Evolutionary conservation across 2,113 vertebrate genomes (phyloP).

Genomic region (Chlamydotis undulata): DNA sequence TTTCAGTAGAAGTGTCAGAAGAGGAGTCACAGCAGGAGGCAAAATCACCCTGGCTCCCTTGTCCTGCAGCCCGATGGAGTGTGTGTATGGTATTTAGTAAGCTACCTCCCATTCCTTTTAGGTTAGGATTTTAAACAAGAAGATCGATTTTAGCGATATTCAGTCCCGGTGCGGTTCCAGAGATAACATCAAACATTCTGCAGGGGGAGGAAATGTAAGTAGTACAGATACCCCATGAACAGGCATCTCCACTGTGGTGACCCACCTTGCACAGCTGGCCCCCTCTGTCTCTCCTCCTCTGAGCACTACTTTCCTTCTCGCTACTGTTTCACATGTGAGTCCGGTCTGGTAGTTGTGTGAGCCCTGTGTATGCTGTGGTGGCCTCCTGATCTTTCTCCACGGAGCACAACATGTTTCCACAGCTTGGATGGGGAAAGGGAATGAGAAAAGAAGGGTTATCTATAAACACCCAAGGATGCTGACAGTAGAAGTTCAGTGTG

Average conservation of each 20-base stretch:
- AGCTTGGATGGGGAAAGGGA: not conserved
- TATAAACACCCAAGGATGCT: not conserved
- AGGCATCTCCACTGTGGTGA: slow-evolving; percentile 38
- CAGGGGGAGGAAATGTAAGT: slow-evolving; percentile 91
- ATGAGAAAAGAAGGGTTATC: not conserved
- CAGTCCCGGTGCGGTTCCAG: slow-evolving; percentile 91
- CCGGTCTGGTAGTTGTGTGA: not conserved
- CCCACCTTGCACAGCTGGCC: slow-evolving; percentile 21
- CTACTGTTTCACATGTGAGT: not conserved
- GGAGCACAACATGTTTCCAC: not conserved
- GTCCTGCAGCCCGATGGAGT: not conserved
- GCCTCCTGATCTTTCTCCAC: slow-evolving; percentile 17
- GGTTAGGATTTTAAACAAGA: slow-evolving; percentile 96
- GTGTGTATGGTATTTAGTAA: slow-evolving; percentile 56
- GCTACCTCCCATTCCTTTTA: slow-evolving; percentile 85
- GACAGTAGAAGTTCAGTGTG: not conserved
- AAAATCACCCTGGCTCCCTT: not conserved
- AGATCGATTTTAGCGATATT: slow-evolving; percentile 89
- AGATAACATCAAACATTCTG: slow-evolving; percentile 92
- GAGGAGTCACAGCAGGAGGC: not conserved
- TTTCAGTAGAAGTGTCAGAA: not conserved
- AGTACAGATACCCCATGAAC: slow-evolving; percentile 46
- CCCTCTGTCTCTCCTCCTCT: slow-evolving; percentile 16
- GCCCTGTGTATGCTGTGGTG: slow-evolving; percentile 5
- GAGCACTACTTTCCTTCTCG: slow-evolving; percentile 8